Base-by-base conservation (phyloP, 1,140 invertebrate genomes). In the Teleopsis dalmanni region DNA sequence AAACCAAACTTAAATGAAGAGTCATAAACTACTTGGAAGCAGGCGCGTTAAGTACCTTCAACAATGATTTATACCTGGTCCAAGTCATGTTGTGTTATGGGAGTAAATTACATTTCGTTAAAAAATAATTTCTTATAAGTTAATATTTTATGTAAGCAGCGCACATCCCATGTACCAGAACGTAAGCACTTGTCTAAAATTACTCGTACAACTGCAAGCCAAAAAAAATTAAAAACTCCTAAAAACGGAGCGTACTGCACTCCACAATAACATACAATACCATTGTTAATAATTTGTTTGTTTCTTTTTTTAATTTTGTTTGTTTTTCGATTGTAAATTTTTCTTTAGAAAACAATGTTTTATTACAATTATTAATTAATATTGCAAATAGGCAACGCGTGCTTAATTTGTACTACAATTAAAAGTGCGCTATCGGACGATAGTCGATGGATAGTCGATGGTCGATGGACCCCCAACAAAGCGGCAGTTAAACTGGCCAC, bases 61-160 rank as follows among this genome's bases (percentile, higher is more conserved):
- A 42, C 25, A 42, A 26, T 43, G 41, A 43, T 43, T 43, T 43
- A 43, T 43, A 43, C 27, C 31, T 16, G 26, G 16, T 19, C 16
- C 10, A 43, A 19, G 10, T 23, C n/a, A 14, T 19, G 31, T 9
- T 27, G 7, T 29, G 41, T 27, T 19, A 21, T 13, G 16, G 16
- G 25, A 31, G 41, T 43, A 31, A 43, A 43, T 43, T 43, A 19
- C 41, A 42, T 31, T 43, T 43, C 10, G 25, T 11, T 40, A 8
- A 22, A 19, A 2, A 25, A 19, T 8, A 9, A 31, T 29, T 43
- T 31, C 9, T 6, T 9, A 37, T 8, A 13, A 31, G 6, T 11
- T 29, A 23, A 13, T 29, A 13, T 19, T 19, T 16, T 13, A 27
- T 19, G 3, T 43, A 31, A 31, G n/a, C 3, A 18, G 11, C 7